These are phyloP conservation scores for Rhagoletis pomonella DNA, from an alignment of 1,140 invertebrate species.

Conservation along the genomic window DNA sequence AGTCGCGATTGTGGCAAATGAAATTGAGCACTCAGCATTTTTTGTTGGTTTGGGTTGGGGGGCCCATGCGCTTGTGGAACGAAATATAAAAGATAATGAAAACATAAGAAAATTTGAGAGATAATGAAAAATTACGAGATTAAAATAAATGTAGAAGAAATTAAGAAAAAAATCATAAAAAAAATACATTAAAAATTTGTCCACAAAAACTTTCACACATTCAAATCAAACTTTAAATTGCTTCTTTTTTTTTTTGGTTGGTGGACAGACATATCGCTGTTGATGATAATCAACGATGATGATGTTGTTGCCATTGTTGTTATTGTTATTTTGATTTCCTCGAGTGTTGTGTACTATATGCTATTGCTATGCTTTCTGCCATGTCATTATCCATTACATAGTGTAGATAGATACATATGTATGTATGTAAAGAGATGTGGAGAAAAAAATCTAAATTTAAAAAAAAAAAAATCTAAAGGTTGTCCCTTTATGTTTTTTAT, in stretches of 20 bases:
- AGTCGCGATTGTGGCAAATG: background rate
- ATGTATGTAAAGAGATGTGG: no score
- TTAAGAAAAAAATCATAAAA: background rate
- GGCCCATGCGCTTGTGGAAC: background rate
- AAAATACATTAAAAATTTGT: background rate
- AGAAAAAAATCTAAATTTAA: no score
- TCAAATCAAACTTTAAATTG: background rate
- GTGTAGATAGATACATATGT: background rate
- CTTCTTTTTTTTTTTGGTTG: no score
- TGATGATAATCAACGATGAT: background rate
- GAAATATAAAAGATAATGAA: background rate
- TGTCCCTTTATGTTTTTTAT: no score
- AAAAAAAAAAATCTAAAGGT: no score
- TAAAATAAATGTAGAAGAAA: background rate
- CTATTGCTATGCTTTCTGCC: background rate
- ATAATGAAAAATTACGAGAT: background rate
- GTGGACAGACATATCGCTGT: background rate
- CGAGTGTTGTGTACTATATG: background rate
- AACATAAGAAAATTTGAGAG: background rate
- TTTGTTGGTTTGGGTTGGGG: background rate
- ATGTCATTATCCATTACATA: background rate
- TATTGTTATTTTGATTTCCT: background rate
- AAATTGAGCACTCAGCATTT: conserved; percentile 37
- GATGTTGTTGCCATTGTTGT: background rate
- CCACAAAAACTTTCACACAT: background rate